Percentiles rank a stretch among this genome's conserved stretches.
Conservation (phyloP, 2,113 vertebrate species). For the Vulpes ferrilata region DNA sequence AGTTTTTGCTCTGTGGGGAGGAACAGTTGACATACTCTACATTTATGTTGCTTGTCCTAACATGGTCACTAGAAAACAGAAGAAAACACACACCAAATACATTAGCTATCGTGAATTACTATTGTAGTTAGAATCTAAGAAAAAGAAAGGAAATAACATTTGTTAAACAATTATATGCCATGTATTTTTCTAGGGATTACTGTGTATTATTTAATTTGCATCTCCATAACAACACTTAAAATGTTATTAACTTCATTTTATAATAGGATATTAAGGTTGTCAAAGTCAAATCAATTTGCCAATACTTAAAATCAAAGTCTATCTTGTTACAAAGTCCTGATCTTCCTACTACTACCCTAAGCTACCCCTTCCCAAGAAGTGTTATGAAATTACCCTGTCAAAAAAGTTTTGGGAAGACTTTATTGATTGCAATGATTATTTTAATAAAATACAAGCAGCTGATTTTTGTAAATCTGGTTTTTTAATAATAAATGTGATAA, state of each 20-base stretch:
- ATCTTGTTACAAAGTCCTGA: neutral
- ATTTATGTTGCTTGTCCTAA: conserved; percentile 84
- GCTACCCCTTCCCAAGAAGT: neutral
- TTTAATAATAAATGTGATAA: conserved; percentile 1
- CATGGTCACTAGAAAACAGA: conserved; percentile 91
- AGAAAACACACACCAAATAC: neutral
- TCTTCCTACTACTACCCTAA: neutral
- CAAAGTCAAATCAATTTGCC: neutral
- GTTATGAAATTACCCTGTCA: neutral
- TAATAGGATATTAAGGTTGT: neutral
- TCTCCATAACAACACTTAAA: neutral
- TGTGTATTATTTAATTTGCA: neutral
- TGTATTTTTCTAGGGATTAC: neutral
- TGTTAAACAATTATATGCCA: neutral
- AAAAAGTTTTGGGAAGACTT: neutral
- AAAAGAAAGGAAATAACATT: neutral
- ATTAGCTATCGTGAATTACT: neutral
- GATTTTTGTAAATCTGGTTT: neutral
- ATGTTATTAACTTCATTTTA: neutral
- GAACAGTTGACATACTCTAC: conserved; percentile 57
- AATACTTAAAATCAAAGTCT: neutral
- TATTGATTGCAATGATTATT: conserved; percentile 25
- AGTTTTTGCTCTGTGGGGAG: conserved; percentile 82
- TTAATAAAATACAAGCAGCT: neutral
- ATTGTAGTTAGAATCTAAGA: conserved; percentile 7